Conservation (phyloP, 2,888 invertebrate genomes). For the Psylliodes chrysocephalus region DNA sequence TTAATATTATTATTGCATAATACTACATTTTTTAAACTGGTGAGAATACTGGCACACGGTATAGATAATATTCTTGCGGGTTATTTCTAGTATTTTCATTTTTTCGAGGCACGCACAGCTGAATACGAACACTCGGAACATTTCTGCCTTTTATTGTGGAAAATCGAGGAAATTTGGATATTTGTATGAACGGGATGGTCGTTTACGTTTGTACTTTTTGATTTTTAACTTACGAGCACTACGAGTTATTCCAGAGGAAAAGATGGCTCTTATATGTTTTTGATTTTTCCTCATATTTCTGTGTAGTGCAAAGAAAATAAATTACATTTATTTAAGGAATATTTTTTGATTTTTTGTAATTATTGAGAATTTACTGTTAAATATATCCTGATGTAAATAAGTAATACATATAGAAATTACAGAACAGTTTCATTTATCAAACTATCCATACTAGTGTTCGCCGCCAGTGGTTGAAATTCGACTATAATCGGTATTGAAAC, state of each 20-base stretch:
- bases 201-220: constrained; percentile 15
- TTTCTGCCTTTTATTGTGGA: constrained; percentile 17
- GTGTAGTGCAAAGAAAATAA: too few species aligned
- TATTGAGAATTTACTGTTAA: too few species aligned
- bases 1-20: too few species aligned
- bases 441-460: too few species aligned
- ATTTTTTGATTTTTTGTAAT: too few species aligned
- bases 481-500: too few species aligned
- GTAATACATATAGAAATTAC: too few species aligned
- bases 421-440: too few species aligned
- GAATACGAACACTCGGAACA: constrained; percentile 19
- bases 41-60: constrained; percentile 8
- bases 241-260: background rate
- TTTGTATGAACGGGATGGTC: constrained; percentile 23
- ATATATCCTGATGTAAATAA: too few species aligned
- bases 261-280: background rate
- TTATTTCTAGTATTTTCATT: constrained; percentile 20
- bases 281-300: background rate
- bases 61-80: constrained; percentile 5
- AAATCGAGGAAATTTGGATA: constrained; percentile 24
- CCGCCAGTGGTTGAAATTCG: too few species aligned
- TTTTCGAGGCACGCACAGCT: constrained; percentile 16
- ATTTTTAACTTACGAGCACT: constrained; percentile 14
- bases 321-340: too few species aligned
- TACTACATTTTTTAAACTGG: too few species aligned